A percentile compares a stretch with the other conserved stretches of the same genome.
Conservation (phyloP, 2,888 invertebrate species). For the Trichacis sp. region DNA sequence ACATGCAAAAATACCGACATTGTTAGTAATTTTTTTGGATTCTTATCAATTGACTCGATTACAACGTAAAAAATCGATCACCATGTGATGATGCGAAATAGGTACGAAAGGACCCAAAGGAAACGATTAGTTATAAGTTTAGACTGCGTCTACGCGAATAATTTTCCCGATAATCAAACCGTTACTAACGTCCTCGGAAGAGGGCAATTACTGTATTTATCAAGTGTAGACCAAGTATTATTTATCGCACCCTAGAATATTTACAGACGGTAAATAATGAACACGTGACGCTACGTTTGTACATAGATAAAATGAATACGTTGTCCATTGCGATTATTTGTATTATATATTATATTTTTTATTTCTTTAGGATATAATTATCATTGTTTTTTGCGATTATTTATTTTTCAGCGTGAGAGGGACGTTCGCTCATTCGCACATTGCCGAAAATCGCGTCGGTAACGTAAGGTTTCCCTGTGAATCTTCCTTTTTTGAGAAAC, state of each 20-base stretch:
- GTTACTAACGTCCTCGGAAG: background rate
- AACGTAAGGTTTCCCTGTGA: constrained; percentile 16
- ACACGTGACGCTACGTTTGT: constrained; percentile 36
- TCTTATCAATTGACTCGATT: too few relatives aligned
- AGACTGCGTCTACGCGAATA: constrained; percentile 23
- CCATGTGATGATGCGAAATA: constrained; percentile 14
- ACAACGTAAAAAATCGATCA: constrained; percentile 8
- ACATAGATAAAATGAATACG: constrained; percentile 34
- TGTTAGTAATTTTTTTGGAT: too few relatives aligned
- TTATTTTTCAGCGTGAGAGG: constrained; percentile 17
- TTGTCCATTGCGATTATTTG: constrained; percentile 42
- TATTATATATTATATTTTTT: constrained; percentile 44
- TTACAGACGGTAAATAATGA: constrained; percentile 8
- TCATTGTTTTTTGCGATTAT: constrained; percentile 19
- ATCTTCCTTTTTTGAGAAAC: constrained; percentile 36
- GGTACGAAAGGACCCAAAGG: background rate
- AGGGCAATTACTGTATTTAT: constrained; percentile 8
- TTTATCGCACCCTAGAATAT: constrained; percentile 28
- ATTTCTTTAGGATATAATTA: constrained; percentile 16
- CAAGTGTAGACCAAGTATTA: constrained; percentile 24
- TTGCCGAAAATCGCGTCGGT: background rate
- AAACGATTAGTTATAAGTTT: constrained; percentile 11
- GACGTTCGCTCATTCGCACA: constrained; percentile 12
- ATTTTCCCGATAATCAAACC: constrained; percentile 5
- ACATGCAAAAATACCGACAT: too few relatives aligned